Base-by-base conservation (phyloP, 2,888 invertebrate species). In the Phoronis australis region DNA sequence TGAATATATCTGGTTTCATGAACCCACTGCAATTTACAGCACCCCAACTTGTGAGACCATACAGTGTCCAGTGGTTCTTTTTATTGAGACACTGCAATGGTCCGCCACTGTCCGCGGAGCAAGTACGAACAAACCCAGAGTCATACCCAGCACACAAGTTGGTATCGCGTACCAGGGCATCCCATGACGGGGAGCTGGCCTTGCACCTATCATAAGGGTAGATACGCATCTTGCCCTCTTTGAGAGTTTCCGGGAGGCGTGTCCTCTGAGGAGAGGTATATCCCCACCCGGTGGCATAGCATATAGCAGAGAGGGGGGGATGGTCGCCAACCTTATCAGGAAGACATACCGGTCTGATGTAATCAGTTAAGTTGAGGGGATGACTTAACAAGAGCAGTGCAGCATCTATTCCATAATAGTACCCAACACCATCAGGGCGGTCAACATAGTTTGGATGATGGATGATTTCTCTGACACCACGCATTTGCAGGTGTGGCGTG, bases 31-130 rank as follows among this genome's bases (percentile, higher is more conserved):
- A 74, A 40, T 57, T 64, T 24, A 50, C 57, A 22, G 62, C 54
- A 1, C 71, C 71, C 43, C 66, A 66, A 42, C 71, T 71, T 6
- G 64, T 57, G 18, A 71, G 58, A 4, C 72, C 73, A 2, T 59
- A 61, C 39, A 68, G 24, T 20, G 57, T 59, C 67, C 68, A 71
- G 1, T 58, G 60, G 6, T 48, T 48, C 23, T 54, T 39, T 22
- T 55, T 53, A 48, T 63, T 62, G 43, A 54, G 35, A 52, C 72
- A 73, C 24, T 65, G 56, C 42, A 75, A 49, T 0, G 73, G 66
- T 1, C 73, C 72, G 1, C 75, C 75, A 48, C 71, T 71, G 60
- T 75, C 75, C 9, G 68, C 70, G 42, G 55, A 56, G 48, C 71
- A 71, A 2, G 66, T 63, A 18, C 66, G 62, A 12, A 64, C 61